Evolutionary conservation across 2,113 vertebrate genomes (phyloP), one percentile per base, ranked within the genome.

Genomic region (Chaetops frenatus): DNA sequence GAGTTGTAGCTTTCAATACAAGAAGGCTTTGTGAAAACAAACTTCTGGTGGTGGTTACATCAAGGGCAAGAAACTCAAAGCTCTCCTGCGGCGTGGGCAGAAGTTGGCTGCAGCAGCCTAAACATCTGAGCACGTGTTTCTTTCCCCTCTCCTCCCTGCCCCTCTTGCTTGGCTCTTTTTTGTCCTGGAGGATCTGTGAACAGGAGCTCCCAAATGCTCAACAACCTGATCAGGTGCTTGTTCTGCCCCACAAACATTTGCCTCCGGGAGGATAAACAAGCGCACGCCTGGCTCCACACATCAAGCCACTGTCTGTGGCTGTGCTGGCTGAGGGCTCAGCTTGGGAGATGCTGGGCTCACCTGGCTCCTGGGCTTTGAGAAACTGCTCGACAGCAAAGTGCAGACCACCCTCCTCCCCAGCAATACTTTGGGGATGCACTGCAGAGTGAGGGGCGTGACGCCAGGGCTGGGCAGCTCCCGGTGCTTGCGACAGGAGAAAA

Each of bases 1-100:
- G 60, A 96, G 92, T 25, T 61, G 80, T 77, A 95, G 79, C 71
- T 96, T 93, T 79, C 76, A 85, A 81, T 86, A 51, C 58, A 77
- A 86, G 81, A 31, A 57, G 15, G 4, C 14, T 78, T 94, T 94
- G 71, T 70, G 71, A 94, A 97, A 96, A 95, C 88, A 96, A 93
- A 87, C 57, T 85, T 86, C 83, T 92, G 44, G 28, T 44, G 27
- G 60, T 92, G 84, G 72, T 86, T 94, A 86, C 61, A 94, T 92
- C 84, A 92, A 96, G 93, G 65, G 76, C 87, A 60, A 91, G 73
- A 90, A 83, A 56, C 51, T 70, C 81, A 95, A 91, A 92, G 78
- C 64, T 77, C 66, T 91, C 54, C 73, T 76, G 76, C 44, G 64
- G 77, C 1, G 74, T 84, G 66, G 81, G 88, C 60, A 90, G 66